Evolutionary conservation across 2,888 invertebrate species (phyloP).

Genomic region (Nesidiocoris tenuis): DNA sequence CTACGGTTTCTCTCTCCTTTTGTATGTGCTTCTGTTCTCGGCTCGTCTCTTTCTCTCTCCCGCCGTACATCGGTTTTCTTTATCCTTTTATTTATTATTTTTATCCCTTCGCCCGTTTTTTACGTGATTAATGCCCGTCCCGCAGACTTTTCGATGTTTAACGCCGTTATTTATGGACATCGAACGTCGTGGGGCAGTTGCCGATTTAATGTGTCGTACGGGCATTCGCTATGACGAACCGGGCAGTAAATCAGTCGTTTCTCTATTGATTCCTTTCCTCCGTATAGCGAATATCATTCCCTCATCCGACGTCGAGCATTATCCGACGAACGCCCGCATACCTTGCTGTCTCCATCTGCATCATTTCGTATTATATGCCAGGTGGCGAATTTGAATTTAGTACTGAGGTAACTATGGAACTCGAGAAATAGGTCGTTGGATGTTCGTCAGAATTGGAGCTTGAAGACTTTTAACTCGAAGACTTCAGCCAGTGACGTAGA

Average conservation of each 20-base stretch:
- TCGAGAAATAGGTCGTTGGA: too few relatives aligned
- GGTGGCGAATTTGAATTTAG: too few relatives aligned
- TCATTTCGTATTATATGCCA: too few relatives aligned
- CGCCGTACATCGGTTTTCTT: conserved; percentile 8
- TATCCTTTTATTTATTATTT: conserved; percentile 11
- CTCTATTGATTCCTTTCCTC: conserved; percentile 41
- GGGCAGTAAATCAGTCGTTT: conserved; percentile 24
- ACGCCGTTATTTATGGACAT: conserved; percentile 42
- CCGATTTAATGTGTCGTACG: conserved; percentile 46
- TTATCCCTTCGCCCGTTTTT: conserved; percentile 33
- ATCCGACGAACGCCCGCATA: neutral
- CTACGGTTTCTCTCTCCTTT: conserved; percentile 9
- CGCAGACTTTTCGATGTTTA: conserved; percentile 41
- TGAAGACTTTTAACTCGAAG: too few relatives aligned
- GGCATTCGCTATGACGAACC: conserved; percentile 44
- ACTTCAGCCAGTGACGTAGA: too few relatives aligned
- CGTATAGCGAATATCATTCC: too few relatives aligned
- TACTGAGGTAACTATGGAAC: too few relatives aligned
- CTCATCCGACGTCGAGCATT: conserved; percentile 20
- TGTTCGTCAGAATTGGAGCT: too few relatives aligned
- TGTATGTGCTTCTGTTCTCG: conserved; percentile 20
- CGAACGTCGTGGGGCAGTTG: conserved; percentile 33
- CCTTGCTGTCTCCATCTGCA: too few relatives aligned
- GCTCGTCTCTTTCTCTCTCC: conserved; percentile 28
- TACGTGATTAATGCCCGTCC: conserved; percentile 38